Conservation (phyloP, 1,140 invertebrate species). For the Ectropis grisescens region DNA sequence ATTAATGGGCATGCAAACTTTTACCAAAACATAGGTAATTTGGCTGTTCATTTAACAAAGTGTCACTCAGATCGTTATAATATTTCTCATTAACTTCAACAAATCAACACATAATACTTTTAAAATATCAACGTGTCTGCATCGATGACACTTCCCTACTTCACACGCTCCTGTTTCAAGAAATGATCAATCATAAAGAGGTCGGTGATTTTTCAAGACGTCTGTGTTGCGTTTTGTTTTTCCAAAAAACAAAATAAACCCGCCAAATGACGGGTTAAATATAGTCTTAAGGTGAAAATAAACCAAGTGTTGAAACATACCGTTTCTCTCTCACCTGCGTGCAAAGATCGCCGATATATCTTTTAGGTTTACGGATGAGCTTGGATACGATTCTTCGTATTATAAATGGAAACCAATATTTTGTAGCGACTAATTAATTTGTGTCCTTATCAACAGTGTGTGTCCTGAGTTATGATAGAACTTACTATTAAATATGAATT, state of each 20-base stretch:
- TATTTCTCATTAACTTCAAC: slow-evolving; percentile 21
- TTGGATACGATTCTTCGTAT: too few species aligned
- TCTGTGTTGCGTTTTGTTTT: slow-evolving; percentile 38
- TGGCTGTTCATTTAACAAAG: too few species aligned
- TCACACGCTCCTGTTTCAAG: slow-evolving; percentile 33
- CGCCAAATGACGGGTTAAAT: slow-evolving; percentile 30
- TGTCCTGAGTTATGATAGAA: too few species aligned
- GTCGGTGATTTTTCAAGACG: slow-evolving; percentile 55
- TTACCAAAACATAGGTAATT: too few species aligned
- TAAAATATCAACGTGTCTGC: slow-evolving; percentile 23
- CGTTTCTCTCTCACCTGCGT: slow-evolving; percentile 35
- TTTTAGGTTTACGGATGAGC: slow-evolving; percentile 11
- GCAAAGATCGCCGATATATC: slow-evolving; percentile 16
- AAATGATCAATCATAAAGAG: slow-evolving; percentile 63
- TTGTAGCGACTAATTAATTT: too few species aligned
- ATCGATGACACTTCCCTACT: slow-evolving; percentile 5
- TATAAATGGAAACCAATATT: too few species aligned
- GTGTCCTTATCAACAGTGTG: too few species aligned
- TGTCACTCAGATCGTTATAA: too few species aligned
- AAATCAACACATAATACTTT: slow-evolving; percentile 55
- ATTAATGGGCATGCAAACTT: too few species aligned
- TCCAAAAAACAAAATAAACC: slow-evolving; percentile 42
- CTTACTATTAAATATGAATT: too few species aligned
- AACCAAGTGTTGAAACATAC: slow-evolving; percentile 32
- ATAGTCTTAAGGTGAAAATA: slow-evolving; percentile 36